Conservation (phyloP, 2,113 vertebrate species). For the Carassius carassius region DNA sequence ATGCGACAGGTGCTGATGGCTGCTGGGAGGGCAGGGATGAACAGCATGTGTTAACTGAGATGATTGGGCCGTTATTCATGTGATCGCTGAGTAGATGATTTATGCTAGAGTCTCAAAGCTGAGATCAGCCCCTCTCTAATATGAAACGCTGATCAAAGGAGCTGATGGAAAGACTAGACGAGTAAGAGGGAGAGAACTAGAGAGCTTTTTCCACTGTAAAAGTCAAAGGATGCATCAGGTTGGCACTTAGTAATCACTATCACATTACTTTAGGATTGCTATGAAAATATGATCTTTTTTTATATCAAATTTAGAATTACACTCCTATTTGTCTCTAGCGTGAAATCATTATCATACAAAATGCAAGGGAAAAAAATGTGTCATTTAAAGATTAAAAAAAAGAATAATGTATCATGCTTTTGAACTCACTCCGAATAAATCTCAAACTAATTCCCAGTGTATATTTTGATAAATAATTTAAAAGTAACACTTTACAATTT, state of each 20-base stretch:
- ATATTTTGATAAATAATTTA: too few species aligned
- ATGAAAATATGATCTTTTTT: neutral
- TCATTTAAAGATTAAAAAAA: neutral
- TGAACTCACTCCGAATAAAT: neutral
- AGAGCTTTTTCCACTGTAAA: slow-evolving; percentile 37
- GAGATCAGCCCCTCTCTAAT: neutral
- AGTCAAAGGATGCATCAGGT: neutral
- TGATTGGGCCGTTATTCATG: slow-evolving; percentile 76
- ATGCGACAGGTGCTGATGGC: slow-evolving; percentile 68
- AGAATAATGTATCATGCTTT: neutral
- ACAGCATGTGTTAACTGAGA: slow-evolving; percentile 77
- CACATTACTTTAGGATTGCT: neutral
- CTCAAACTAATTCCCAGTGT: neutral
- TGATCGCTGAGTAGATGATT: slow-evolving; percentile 68
- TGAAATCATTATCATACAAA: neutral
- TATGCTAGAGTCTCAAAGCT: slow-evolving; percentile 65
- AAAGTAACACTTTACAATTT: neutral
- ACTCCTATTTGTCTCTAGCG: neutral
- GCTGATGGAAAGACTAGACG: slow-evolving; percentile 37
- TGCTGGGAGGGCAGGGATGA: slow-evolving; percentile 71
- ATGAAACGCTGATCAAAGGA: slow-evolving; percentile 46
- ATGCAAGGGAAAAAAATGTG: neutral
- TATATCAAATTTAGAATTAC: neutral
- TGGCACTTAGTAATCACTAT: neutral
- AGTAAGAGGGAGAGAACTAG: slow-evolving; percentile 63